Base-by-base conservation (phyloP, 1,140 invertebrate genomes). In the Penaeus japonicus region DNA sequence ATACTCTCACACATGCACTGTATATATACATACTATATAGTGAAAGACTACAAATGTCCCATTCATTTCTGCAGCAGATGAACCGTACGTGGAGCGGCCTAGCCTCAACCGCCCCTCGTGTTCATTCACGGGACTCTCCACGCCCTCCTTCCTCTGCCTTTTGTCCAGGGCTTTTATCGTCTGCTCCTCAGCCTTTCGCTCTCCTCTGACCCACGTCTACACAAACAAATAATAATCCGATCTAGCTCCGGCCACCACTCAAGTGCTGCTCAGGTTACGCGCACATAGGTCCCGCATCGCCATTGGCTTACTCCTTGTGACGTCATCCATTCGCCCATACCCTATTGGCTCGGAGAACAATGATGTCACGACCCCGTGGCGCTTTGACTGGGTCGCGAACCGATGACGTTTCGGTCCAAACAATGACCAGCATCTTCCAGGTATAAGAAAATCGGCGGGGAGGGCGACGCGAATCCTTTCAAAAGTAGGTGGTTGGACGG, bases 191-290 rank as follows among this genome's bases (percentile, higher is more conserved):
- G 53, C 77, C 84, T 85, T 62, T 79, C 75, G 84, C 59, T 62
- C 55, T 75, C 78, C 47, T 47, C 84, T 59, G 75, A 35, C 75
- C 75, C 75, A 54, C 75, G 73, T 85, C 84, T 85, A 85, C 84
- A 79, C 84, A 85, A 85, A 85, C 84, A 85, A 85, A 85, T 79
- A 85, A 85, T 85, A 78, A 85, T 85, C 84, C 55, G 84, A 85
- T 86, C 84, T 79, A 59, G 30, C 55, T 47, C 75, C 53, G 55
- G 84, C 84, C 55, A 54, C 20, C 27, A 54, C 84, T 85, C 84
- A 79, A 85, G 84, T 85, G 84, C 84, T 30, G 55, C 84, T 85
- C 84, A 62, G 55, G 75, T 85, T 85, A 85, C 84, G 73, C 84
- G 55, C 84, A 85, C 84, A 85, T 85, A 75, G 75, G 54, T 53